phyloP scores from a whole-genome alignment of 2,113 vertebrate species.

The Jacana jacana region DNA sequence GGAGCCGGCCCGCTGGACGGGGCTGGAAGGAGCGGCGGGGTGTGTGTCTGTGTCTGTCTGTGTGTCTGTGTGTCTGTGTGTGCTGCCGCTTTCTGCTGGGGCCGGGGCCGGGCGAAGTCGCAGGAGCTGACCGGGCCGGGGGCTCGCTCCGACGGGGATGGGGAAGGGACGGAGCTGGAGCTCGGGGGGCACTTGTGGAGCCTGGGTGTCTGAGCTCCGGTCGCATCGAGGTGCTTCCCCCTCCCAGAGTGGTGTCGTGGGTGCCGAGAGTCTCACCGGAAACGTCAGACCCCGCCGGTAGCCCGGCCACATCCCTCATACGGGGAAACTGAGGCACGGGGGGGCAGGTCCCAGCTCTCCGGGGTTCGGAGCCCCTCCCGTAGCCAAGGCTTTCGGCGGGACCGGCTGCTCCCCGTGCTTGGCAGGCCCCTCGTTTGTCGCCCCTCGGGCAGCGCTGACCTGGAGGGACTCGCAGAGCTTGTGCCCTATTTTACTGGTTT shows the following conservation, averaged over 20 bases:
- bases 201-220: neutral
- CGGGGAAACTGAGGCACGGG: neutral
- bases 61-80: too few species aligned
- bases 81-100: neutral
- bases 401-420: neutral
- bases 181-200: neutral
- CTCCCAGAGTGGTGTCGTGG: neutral
- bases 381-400: neutral
- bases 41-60: too few species aligned
- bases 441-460: neutral
- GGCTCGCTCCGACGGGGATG: neutral
- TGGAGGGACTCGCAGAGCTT: neutral
- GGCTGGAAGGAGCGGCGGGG: too few species aligned
- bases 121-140: neutral
- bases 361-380: neutral
- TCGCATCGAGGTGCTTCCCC: neutral
- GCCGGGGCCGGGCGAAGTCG: neutral
- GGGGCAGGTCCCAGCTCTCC: neutral
- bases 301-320: fast-evolving
- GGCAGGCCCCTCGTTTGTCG: fast-evolving
- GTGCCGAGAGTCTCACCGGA: neutral
- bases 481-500: neutral
- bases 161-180: neutral
- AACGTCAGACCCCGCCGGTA: neutral
- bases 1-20: neutral